Evolutionary conservation across 2,113 vertebrate genomes (phyloP), one percentile per base, ranked within the genome.

Genomic region (Oncorhynchus mykiss): DNA sequence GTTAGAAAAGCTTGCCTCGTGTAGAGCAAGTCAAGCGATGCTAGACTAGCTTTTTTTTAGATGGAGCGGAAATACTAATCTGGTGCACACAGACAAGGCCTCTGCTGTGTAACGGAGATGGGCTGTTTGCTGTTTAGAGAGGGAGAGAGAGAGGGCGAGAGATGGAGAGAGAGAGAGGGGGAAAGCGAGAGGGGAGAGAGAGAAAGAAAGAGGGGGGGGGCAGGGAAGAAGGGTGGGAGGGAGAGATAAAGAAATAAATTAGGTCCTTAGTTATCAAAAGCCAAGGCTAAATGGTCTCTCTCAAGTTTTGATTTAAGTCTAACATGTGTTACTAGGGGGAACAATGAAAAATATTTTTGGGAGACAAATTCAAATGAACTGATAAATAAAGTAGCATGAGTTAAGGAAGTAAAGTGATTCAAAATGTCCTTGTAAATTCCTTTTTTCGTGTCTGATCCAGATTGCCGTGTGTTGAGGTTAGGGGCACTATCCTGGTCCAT

Each of bases 1-100:
- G 18, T 71, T 72, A 69, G 69, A 71, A 20, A 14, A 24, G 49
- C 57, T 27, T 18, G 65, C 29, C 73, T 73, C 71, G 67, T 74
- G 57, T 67, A 66, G 25, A 49, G 31, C 20, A 54, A 71, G 34
- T 82, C 62, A 70, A 22, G 75, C 71, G 9, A 45, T 45, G 39
- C 39, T 45, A 3, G 39, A 45, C 9, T 12, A 45, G 39, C 9
- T 9, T 45, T 9, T 9, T 45, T 45, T 9, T 11, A 59, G 67
- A 71, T 70, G 67, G 48, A 31, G 71, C 29, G 45, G 31, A 48
- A 74, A 65, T 25, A 64, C 18, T 22, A 62, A 62, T 62, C 59
- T 62, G 59, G 18, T 24, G 1, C 59, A 62, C 59, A 11, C 18
- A 16, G 59, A 54, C 25, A 39, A 27, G 48, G 65, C 45, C 8